Evolutionary conservation across 2,888 invertebrate genomes (phyloP).

Genomic region (Tenthredo notha): DNA sequence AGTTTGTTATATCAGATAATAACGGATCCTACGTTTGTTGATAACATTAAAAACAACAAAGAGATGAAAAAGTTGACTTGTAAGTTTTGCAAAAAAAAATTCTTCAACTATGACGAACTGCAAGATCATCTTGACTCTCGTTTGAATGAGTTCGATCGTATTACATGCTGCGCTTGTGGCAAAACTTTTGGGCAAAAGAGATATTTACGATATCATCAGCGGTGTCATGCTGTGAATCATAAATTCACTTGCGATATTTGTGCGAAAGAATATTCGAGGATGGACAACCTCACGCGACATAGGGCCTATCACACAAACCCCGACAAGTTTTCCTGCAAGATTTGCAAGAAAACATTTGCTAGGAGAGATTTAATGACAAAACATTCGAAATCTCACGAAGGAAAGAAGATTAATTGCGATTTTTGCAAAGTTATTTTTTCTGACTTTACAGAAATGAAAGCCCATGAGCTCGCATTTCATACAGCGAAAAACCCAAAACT

Average conservation of each 20-base stretch:
- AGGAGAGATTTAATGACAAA: conserved; percentile 74
- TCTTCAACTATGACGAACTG: conserved; percentile 65
- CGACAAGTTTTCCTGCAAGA: conserved; percentile 71
- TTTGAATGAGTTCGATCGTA: conserved; percentile 66
- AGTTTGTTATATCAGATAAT: conserved; percentile 73
- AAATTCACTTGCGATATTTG: conserved; percentile 74
- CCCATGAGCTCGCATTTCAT: neutral
- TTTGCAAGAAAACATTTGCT: conserved; percentile 72
- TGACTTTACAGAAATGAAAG: neutral
- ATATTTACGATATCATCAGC: conserved; percentile 72
- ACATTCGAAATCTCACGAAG: conserved; percentile 73
- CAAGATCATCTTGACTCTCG: conserved; percentile 67
- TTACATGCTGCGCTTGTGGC: conserved; percentile 72
- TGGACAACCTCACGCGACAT: conserved; percentile 74
- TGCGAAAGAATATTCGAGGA: conserved; percentile 71
- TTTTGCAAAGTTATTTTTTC: conserved; percentile 60
- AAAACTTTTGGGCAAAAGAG: conserved; percentile 73
- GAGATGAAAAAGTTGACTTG: conserved; percentile 61
- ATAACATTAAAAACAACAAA: conserved; percentile 61
- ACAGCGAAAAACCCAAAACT: neutral
- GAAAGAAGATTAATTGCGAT: conserved; percentile 69
- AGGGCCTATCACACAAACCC: conserved; percentile 74
- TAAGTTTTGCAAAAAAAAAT: conserved; percentile 70
- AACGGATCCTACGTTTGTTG: conserved; percentile 71
- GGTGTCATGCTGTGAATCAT: conserved; percentile 71